These are phyloP conservation scores for Platyscapa corneri DNA, from an alignment of 1,140 invertebrate genomes.

Conservation along the genomic window DNA sequence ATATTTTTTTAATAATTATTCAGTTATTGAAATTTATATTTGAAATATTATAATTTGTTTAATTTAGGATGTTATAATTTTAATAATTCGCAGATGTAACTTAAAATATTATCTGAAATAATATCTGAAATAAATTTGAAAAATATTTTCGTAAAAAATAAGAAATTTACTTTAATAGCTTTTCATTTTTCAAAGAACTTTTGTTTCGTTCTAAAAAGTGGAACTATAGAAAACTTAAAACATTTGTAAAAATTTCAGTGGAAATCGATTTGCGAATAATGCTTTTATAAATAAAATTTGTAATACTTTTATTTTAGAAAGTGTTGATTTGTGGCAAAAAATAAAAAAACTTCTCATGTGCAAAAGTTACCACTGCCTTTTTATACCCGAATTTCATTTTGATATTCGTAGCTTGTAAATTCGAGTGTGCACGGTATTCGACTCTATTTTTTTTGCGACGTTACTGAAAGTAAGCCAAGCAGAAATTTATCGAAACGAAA, in stretches of 20 bases:
- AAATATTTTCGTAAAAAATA: too few relatives aligned
- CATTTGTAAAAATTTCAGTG: background rate
- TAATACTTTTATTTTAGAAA: background rate
- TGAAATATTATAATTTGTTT: too few relatives aligned
- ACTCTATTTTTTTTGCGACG: background rate
- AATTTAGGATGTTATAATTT: too few relatives aligned
- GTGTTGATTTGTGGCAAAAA: background rate
- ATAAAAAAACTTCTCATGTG: background rate
- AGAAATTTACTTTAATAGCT: too few relatives aligned
- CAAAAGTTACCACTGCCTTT: background rate
- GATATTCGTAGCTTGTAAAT: background rate
- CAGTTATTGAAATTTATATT: too few relatives aligned
- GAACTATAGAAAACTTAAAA: background rate
- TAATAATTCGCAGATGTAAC: too few relatives aligned
- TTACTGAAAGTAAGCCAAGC: constrained; percentile 42
- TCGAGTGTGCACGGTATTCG: too few relatives aligned
- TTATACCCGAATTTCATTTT: background rate
- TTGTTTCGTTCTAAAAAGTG: too few relatives aligned
- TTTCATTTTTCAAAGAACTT: too few relatives aligned
- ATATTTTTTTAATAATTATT: too few relatives aligned
- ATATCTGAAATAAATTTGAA: too few relatives aligned
- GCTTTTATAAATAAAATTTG: background rate
- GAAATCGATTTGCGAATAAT: background rate
- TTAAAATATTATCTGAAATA: too few relatives aligned
- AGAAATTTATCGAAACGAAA: constrained; percentile 54